Base-by-base conservation (phyloP, 2,888 invertebrate genomes). In the Napeogenes sylphis region DNA sequence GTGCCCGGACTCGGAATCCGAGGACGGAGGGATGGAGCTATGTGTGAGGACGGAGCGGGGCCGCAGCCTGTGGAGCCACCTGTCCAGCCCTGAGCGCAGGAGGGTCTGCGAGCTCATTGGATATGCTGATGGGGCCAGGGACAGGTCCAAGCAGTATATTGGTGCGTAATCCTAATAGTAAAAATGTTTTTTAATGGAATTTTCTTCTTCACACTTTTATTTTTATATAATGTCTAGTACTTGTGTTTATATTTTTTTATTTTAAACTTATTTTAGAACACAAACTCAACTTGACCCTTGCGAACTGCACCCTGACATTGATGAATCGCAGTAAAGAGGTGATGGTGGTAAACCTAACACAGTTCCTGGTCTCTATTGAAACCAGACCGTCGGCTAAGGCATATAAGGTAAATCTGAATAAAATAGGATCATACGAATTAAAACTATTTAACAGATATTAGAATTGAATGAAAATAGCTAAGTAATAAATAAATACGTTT, bases 201-300 rank as follows among this genome's bases (percentile, higher is more conserved):
- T 21, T 21, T 1, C 21, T 13, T 14, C 5, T 3, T 53, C 5
- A 4, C 51, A 35, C 35, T 35, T 35, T 35, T 35, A 35, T 35
- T 35, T 35, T 35, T 35, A 35, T 35, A 5, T 35, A 35, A 35
- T 35, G 4, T 35, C 35, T 35, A 5, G 35, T 5, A 12, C 10
- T 42, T 42, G 5, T 42, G 8, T 12, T 12, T 3, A 3, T 42
- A 10, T n/a, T 14, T 14, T 58, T 42, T 13, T 32, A 30, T 65
- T 12, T 30, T 30, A 30, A 12, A 3, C 4, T 59, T 55, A 45
- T 92, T 88, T 71, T 88, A 93, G 95, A 95, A 73, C 95, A 95
- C 77, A 95, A 95, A 83, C 85, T 95, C 64, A 95, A 94, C 81
- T 90, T 96, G 68, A 94, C 95, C 0, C 79, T 96, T 58, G 94